Evolutionary conservation across 2,113 vertebrate species (phyloP), one percentile per base, ranked within the genome.

Genomic region (Eudyptes chrysolophus): DNA sequence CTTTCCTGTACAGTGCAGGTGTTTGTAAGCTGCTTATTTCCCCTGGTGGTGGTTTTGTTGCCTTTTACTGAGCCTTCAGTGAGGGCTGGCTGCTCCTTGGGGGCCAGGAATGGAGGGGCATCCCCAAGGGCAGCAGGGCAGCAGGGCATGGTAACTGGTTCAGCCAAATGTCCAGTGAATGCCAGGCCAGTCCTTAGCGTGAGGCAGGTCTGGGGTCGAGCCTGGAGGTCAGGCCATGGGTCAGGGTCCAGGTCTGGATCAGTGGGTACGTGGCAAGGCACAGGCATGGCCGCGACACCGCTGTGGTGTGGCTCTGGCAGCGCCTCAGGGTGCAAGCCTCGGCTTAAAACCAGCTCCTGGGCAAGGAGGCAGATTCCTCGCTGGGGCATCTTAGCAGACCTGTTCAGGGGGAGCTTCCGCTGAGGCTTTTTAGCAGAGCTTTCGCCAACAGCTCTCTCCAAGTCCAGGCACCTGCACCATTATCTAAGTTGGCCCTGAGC

Each of bases 251-350:
- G 10, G 8, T 57, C 20, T 36, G 34, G 38, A 38, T 26, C 42
- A 36, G 21, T 0, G 1, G 18, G 27, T 24, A 5, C 0, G 2
- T 13, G 25, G 4, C 48, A 71, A 51, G 25, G 5, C 7, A 9
- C 18, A 16, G 55, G 4, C 22, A 14, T 4, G 65, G 25, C n/a
- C 4, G 0, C 14, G 14, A 51, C 26, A 10, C 7, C 1, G 1
- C 34, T 40, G 13, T 3, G 0, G 7, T 30, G 7, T 5, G 11
- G 18, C 48, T 71, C 27, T 36, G 57, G 17, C 55, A 3, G 5
- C 1, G 2, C 34, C 34, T 52, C 0, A 0, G 5, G 8, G 15
- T 30, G 16, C 24, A 49, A 84, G 10, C 1, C 34, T 70, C 64
- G 29, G 22, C 25, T 78, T 55, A 51, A 93, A 69, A 26, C 10